Base-by-base conservation (phyloP, 2,797 vertebrate species). In the Typhlichthys subterraneus region DNA sequence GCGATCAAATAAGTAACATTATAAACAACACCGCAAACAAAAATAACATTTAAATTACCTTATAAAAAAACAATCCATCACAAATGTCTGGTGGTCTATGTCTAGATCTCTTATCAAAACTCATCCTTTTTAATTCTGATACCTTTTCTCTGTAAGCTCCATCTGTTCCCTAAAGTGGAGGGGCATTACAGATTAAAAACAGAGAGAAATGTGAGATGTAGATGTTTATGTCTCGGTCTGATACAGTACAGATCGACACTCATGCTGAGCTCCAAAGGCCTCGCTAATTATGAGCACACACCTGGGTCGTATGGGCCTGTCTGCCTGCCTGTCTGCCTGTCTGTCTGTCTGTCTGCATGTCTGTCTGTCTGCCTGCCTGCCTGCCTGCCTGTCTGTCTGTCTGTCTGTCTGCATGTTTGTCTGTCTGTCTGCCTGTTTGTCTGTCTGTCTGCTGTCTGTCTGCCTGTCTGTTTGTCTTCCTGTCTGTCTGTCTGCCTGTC, bases 141-240 rank as follows among this genome's bases (percentile, higher is more conserved):
- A 5, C 23, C 23, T 60, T 57, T 53, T 42, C 50, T 31, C 14
- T 12, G 45, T 23, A 14, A 67, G 33, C n/a, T n/a, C 48, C 51
- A 51, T 51, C 49, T 51, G 49, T 29, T 53, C 12, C 29, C 6
- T 53, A 15, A 63, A 10, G 47, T 11, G 5, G 56, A 53, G 12
- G 45, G 23, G 45, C 19, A 23, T 23, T 2, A 23, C 19, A 10
- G 45, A 5, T n/a, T 42, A 12, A 15, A 17, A 9, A 3, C 3
- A 38, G 23, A 49, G 17, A 45, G 23, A 63, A 11, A 38, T 10
- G 12, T 47, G 38, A 0, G 2, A 15, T 12, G 52, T 56, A 13
- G 17, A 45, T 14, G 33, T 17, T 52, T 15, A 63, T 2, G 1
- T 17, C 10, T 57, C 31, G 13, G 17, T 52, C 49, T 38, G 33